phyloP scores from a whole-genome alignment of 2,797 vertebrate species.

The Gallinago stenura region DNA sequence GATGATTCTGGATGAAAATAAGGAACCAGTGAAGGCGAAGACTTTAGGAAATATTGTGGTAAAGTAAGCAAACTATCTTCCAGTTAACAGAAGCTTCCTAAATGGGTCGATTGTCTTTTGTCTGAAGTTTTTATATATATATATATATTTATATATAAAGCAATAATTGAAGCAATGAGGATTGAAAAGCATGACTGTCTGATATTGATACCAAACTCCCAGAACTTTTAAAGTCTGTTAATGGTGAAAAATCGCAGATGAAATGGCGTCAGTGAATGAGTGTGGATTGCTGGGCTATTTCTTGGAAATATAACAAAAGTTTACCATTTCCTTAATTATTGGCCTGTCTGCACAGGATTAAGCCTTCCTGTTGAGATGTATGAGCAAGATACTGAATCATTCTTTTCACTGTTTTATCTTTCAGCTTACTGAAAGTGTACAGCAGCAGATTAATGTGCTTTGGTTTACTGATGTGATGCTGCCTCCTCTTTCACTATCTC shows the following conservation, averaged over 20 bases:
- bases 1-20: slow-evolving; percentile 88
- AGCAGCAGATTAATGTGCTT: background rate
- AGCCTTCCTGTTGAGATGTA: background rate
- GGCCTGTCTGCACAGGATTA: background rate
- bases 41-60: slow-evolving; percentile 95
- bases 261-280: background rate
- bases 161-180: background rate
- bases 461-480: background rate
- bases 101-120: background rate
- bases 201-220: background rate
- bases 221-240: background rate
- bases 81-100: background rate
- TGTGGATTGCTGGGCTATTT: background rate
- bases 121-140: background rate
- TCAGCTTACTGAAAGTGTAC: background rate
- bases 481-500: background rate
- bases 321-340: background rate
- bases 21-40: slow-evolving; percentile 85
- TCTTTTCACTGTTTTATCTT: background rate
- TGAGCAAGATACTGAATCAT: background rate
- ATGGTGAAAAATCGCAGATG: background rate
- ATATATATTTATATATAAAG: background rate
- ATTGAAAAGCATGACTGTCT: background rate
- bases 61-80: slow-evolving; percentile 84
- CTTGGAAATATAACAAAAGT: background rate